These are phyloP conservation scores for Papilio aristodemus DNA, from an alignment of 1,140 invertebrate genomes.

Conservation along the genomic window DNA sequence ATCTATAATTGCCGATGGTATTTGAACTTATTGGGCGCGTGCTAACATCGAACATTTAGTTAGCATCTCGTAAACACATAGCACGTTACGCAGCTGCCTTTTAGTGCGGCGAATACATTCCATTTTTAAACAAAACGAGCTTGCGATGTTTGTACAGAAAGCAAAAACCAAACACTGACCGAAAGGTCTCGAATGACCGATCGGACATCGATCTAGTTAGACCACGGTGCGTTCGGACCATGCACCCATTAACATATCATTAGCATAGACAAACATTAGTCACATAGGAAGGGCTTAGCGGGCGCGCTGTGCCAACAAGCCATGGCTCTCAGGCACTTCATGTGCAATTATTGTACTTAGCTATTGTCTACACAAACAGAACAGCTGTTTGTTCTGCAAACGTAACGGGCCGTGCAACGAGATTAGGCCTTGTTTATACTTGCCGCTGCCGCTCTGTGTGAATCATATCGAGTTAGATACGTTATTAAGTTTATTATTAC, in stretches of 20 bases:
- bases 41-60: slow-evolving; percentile 3
- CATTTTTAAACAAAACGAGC: slow-evolving; percentile 41
- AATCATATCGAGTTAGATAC: slow-evolving; percentile 39
- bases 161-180: slow-evolving; percentile 58
- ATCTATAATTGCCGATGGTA: slow-evolving; percentile 2
- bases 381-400: slow-evolving; percentile 62
- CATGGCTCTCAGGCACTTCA: slow-evolving; percentile 54
- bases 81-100: slow-evolving; percentile 16
- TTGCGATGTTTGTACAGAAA: slow-evolving; percentile 65
- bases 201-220: slow-evolving; percentile 68
- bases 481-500: slow-evolving; percentile 14
- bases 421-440: slow-evolving; percentile 72
- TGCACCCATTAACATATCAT: slow-evolving; percentile 71
- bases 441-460: slow-evolving; percentile 49
- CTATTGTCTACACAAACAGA: slow-evolving; percentile 72
- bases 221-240: slow-evolving; percentile 46
- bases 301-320: slow-evolving; percentile 60
- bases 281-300: slow-evolving; percentile 66
- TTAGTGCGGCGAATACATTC: slow-evolving; percentile 46
- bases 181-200: slow-evolving; percentile 56
- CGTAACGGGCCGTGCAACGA: slow-evolving; percentile 68
- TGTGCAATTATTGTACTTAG: slow-evolving; percentile 74
- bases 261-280: slow-evolving; percentile 76
- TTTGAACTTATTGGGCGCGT: not conserved
- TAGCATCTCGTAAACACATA: slow-evolving; percentile 21